Conservation (phyloP, 2,113 vertebrate species). For the Antigone vipio region DNA sequence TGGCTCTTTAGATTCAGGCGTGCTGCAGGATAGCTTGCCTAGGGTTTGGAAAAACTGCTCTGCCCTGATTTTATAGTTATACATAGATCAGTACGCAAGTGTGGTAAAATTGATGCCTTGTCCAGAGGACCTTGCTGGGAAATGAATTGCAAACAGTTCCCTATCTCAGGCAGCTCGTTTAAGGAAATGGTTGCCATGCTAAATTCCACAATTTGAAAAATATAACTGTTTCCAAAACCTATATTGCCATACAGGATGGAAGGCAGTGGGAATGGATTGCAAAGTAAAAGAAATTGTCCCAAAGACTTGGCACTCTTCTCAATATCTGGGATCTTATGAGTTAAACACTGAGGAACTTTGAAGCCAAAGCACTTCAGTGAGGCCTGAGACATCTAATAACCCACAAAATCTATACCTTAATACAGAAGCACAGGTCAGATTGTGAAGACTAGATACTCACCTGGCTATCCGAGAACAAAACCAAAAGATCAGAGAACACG, state of each 20-base stretch:
- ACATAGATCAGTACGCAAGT: background rate
- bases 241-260: background rate
- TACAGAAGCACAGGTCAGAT: background rate
- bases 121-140: background rate
- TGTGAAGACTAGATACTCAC: background rate
- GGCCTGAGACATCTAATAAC: background rate
- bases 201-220: background rate
- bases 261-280: background rate
- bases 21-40: background rate
- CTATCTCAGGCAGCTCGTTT: background rate
- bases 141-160: background rate
- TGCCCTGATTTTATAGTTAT: background rate
- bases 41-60: background rate
- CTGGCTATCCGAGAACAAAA: background rate
- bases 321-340: background rate
- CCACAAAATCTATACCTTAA: background rate
- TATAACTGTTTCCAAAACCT: background rate
- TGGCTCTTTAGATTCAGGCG: slow-evolving; percentile 16
- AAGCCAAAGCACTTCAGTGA: background rate
- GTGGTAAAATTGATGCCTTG: background rate
- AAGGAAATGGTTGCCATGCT: background rate
- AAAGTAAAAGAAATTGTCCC: background rate
- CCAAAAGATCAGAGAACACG: background rate
- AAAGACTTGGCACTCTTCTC: background rate
- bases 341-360: background rate